Base-by-base conservation (phyloP, 2,888 invertebrate genomes). In the Spodoptera exigua region DNA sequence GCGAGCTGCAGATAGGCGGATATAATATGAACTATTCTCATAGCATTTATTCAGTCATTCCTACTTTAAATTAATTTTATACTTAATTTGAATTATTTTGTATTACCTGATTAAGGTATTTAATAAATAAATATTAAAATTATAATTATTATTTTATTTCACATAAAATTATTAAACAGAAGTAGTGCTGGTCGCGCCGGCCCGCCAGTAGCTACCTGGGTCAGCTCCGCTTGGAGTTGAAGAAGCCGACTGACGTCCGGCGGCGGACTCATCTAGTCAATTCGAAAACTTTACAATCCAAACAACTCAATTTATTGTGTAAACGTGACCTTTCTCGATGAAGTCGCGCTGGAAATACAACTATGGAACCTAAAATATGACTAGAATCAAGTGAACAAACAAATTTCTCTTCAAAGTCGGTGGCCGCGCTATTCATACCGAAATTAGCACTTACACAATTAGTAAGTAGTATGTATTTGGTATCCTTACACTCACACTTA, bases 31-130 rank as follows among this genome's bases (percentile, higher is more conserved):
- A 78, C 67, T 78, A 61, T 76, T 79, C 75, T 78, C 74, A 70
- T 52, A 67, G 88, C 88, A 89, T 89, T 90, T 90, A 89, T 84
- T 79, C 70, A 82, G 86, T 85, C 89, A 91, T 92, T 92, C 91
- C 91, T 87, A 80, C 62, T 77, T 77, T 82, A 81, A 78, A 80
- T 74, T 76, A 64, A 66, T 74, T 76, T 75, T 74, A 64, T 74
- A 76, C 78, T 85, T 83, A 80, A 82, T 87, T 84, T 82, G 76
- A 82, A 76, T 77, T 66, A 79, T 84, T 82, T 74, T 77, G 72
- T 76, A 76, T 76, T 77, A 77, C 77, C 76, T 60, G 46, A 58
- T 70, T 74, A 73, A 79, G 84, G 86, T 86, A 85, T 85, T 80
- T 75, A 80, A 83, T 84, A 83, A 78, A 76, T 78, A 72, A 72